Conservation (phyloP, 2,113 vertebrate species). For the Antennarius striatus region DNA sequence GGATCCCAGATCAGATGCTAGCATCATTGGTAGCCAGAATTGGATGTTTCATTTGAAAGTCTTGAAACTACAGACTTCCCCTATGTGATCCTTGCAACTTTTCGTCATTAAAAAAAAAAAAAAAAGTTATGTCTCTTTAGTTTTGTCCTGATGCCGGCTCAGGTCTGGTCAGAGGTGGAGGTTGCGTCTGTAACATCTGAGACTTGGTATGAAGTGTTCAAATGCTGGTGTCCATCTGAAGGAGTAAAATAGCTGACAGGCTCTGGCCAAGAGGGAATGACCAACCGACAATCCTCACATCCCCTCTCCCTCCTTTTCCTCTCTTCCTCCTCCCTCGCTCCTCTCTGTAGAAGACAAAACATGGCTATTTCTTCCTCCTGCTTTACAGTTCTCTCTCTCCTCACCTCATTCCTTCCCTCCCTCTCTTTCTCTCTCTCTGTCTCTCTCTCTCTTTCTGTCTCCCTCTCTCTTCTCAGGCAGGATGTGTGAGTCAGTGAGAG, state of each 20-base stretch:
- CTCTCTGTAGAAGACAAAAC: conserved; percentile 70
- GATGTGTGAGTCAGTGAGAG: conserved; percentile 75
- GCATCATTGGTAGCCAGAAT: conserved; percentile 22
- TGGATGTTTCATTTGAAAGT: background rate
- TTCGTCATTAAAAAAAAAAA: background rate
- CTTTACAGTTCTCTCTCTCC: conserved; percentile 26
- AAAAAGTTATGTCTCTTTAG: background rate
- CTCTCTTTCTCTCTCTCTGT: conserved; percentile 23
- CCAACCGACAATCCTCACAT: conserved; percentile 30
- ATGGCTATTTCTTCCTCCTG: conserved; percentile 59
- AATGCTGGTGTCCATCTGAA: conserved; percentile 41
- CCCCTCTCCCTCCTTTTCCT: conserved; percentile 55
- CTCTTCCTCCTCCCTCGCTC: conserved; percentile 54
- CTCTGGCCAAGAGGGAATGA: conserved; percentile 44
- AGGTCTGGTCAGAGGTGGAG: background rate
- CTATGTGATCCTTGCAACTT: background rate
- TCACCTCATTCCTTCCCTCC: conserved; percentile 2
- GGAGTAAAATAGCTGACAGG: conserved; percentile 29
- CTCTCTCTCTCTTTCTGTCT: conserved; percentile 25
- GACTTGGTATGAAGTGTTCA: conserved; percentile 1
- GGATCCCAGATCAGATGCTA: conserved; percentile 2
- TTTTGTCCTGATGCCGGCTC: background rate
- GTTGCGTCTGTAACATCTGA: background rate
- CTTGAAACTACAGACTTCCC: background rate
- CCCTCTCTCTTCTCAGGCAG: conserved; percentile 65